phyloP scores from a whole-genome alignment of 1,140 invertebrate species.

The Trachelipus rathkii region DNA sequence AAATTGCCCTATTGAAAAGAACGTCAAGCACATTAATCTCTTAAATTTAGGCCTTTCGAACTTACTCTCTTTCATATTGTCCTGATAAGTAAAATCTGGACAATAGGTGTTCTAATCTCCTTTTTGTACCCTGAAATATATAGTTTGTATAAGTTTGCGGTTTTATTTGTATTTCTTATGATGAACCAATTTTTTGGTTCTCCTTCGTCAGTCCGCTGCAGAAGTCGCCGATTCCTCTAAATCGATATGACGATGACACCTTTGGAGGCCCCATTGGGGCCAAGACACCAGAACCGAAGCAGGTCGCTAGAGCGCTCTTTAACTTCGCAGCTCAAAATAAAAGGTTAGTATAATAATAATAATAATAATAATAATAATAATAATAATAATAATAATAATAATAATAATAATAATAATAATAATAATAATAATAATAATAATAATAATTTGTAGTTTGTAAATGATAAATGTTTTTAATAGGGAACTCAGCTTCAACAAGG shows the following conservation, averaged over 20 bases:
- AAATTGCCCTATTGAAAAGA: no score
- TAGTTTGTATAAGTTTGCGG: not conserved
- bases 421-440: no score
- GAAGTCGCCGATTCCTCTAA: conserved; percentile 86
- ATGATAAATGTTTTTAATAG: conserved; percentile 51
- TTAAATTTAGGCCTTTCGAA: no score
- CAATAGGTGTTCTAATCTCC: no score
- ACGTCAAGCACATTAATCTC: no score
- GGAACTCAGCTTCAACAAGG: conserved; percentile 82
- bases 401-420: no score
- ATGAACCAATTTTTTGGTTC: not conserved
- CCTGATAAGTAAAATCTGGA: not conserved
- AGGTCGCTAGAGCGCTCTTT: conserved; percentile 79
- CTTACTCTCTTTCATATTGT: not conserved
- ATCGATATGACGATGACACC: conserved; percentile 82
- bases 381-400: no score
- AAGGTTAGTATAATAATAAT: no score
- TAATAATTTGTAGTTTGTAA: not conserved
- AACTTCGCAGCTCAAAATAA: conserved; percentile 84
- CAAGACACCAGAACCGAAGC: conserved; percentile 61
- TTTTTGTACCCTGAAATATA: not conserved
- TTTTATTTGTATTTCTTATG: not conserved
- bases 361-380: no score
- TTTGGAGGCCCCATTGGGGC: conserved; percentile 55
- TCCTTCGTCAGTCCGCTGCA: conserved; percentile 67